A percentile compares a stretch with the other conserved stretches of the same genome.
phyloP scores from a whole-genome alignment of 2,888 invertebrate genomes.

The Macrosiphum euphorbiae region DNA sequence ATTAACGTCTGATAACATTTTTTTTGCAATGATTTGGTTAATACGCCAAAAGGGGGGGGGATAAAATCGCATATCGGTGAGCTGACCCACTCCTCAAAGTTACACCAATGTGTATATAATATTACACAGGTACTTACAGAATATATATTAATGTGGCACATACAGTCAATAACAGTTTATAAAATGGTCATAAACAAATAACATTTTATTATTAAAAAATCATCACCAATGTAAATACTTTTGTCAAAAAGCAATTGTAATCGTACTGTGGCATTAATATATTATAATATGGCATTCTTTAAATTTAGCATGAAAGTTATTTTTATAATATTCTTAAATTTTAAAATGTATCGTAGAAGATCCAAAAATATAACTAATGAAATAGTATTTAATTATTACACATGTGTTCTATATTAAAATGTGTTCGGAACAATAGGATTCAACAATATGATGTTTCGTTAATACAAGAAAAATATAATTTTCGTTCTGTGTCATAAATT shows the following conservation, averaged over 20 bases:
- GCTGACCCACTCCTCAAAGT: background rate
- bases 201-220: background rate
- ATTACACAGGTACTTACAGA: too few relatives aligned
- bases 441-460: background rate
- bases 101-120: background rate
- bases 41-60: background rate
- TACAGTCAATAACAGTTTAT: background rate
- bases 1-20: background rate
- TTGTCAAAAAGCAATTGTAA: background rate
- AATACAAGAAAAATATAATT: background rate
- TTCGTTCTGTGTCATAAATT: background rate
- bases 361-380: background rate
- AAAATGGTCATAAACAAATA: background rate
- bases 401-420: background rate
- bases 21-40: background rate
- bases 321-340: background rate
- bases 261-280: too few relatives aligned
- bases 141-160: background rate
- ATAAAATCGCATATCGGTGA: background rate
- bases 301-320: background rate
- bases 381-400: background rate
- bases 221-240: background rate
- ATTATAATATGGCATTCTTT: background rate
- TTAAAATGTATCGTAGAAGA: background rate
- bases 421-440: background rate